Percentiles rank a stretch among this genome's conserved stretches.
phyloP scores from a whole-genome alignment of 1,140 invertebrate species.

The Cephus cinctus region DNA sequence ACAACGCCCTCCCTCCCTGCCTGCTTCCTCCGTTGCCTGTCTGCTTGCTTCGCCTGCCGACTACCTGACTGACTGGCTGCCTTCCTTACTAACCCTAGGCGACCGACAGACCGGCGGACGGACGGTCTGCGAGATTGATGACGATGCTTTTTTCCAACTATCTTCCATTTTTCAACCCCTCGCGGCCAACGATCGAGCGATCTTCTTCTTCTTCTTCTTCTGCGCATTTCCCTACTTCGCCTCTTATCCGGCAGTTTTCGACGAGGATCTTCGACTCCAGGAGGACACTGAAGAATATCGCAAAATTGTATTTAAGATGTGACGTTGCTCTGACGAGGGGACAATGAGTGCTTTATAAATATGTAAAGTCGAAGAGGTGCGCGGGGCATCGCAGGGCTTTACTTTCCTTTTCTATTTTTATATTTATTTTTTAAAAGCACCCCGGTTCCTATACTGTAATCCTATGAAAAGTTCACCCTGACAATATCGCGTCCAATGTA shows the following conservation, averaged over 20 bases:
- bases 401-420: neutral
- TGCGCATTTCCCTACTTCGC: neutral
- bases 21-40: neutral
- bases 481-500: neutral
- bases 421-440: neutral
- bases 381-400: conserved; percentile 16
- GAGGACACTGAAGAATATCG: neutral
- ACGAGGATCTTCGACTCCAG: neutral
- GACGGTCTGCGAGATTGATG: conserved; percentile 25
- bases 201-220: neutral
- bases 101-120: conserved; percentile 20
- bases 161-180: too few species aligned
- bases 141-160: conserved; percentile 22
- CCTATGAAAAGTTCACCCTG: too few species aligned
- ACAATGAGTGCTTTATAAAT: conserved; percentile 39
- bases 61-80: too few species aligned
- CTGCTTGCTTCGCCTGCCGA: too few species aligned
- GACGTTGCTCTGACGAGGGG: conserved; percentile 26
- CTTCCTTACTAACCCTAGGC: conserved; percentile 10
- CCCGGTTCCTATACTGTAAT: too few species aligned
- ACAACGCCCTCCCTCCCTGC: too few species aligned
- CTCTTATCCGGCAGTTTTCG: neutral
- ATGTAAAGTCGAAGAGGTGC: conserved; percentile 36
- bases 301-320: conserved; percentile 6
- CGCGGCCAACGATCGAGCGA: neutral